A percentile compares a stretch with the other conserved stretches of the same genome.
Conservation (phyloP, 2,888 invertebrate genomes). For the Acanthosepion lycidas region DNA sequence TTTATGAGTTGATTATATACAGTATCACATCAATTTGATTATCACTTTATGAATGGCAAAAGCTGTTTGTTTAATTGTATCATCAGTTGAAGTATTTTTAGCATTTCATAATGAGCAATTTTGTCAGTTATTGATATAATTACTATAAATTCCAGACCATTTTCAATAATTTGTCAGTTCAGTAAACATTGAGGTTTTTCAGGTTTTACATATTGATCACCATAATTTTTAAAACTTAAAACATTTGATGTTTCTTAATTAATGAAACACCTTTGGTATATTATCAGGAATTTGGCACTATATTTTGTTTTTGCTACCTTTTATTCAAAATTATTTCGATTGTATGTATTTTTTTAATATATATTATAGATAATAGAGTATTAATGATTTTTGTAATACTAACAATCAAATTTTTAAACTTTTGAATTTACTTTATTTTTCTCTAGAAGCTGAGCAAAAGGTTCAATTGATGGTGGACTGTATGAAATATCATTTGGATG, state of each 20-base stretch:
- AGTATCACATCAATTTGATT: too few relatives aligned
- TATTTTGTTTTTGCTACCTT: neutral
- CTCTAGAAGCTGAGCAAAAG: constrained; percentile 63
- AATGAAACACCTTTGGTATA: neutral
- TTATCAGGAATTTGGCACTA: neutral
- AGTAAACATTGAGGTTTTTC: neutral
- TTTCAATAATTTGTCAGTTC: neutral
- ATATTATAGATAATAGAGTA: too few relatives aligned
- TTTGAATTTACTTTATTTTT: neutral
- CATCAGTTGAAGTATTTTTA: too few relatives aligned
- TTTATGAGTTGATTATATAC: too few relatives aligned
- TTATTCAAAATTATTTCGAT: neutral
- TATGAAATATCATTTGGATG: constrained; percentile 63
- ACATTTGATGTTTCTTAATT: neutral
- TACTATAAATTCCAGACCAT: neutral
- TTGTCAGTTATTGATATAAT: neutral
- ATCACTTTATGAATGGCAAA: too few relatives aligned
- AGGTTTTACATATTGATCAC: neutral
- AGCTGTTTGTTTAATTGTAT: too few relatives aligned
- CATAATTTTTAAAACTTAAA: too few relatives aligned
- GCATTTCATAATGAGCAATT: too few relatives aligned
- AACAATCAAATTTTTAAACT: neutral
- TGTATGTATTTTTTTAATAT: neutral
- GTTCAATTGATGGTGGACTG: constrained; percentile 64
- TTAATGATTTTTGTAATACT: neutral